These are phyloP conservation scores for Bursaphelenchus okinawaensis DNA, from an alignment of 2,888 invertebrate genomes.

Conservation along the genomic window DNA sequence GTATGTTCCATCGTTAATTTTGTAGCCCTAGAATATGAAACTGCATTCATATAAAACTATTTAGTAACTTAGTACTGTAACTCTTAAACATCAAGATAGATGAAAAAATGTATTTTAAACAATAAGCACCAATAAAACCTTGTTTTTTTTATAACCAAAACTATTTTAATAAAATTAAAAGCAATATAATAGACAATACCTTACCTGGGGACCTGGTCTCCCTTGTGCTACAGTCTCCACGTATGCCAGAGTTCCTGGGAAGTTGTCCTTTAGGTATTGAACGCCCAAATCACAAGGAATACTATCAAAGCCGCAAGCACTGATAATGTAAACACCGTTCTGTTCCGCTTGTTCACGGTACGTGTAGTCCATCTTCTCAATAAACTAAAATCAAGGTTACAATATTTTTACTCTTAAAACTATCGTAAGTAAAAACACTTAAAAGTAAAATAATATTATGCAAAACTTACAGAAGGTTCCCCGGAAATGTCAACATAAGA, in stretches of 20 bases:
- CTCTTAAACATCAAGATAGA: not conserved
- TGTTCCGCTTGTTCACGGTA: conserved; percentile 65
- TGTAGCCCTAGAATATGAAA: conserved; percentile 60
- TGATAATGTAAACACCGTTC: conserved; percentile 72
- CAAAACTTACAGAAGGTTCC: conserved; percentile 66
- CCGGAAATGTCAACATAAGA: conserved; percentile 86
- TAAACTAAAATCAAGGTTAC: conserved; percentile 71
- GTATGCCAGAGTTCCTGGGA: conserved; percentile 64
- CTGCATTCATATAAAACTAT: not conserved
- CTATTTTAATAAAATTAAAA: too few relatives aligned
- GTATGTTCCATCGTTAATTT: conserved; percentile 77
- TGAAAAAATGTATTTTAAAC: not conserved
- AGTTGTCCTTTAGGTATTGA: conserved; percentile 70
- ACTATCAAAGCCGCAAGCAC: conserved; percentile 85
- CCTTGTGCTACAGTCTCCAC: conserved; percentile 19
- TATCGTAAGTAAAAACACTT: conserved; percentile 6
- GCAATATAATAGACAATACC: too few relatives aligned
- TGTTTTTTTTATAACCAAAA: not conserved
- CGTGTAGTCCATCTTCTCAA: conserved; percentile 75
- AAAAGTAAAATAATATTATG: conserved; percentile 7
- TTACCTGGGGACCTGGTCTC: not conserved
- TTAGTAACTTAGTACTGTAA: not conserved
- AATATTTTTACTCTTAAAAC: too few relatives aligned
- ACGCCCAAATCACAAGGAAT: conserved; percentile 81
- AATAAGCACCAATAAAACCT: not conserved